Percentiles rank a stretch among this genome's conserved stretches.
These are phyloP conservation scores for Cossypha heuglini DNA, from an alignment of 2,797 vertebrate species.

Conservation along the genomic window DNA sequence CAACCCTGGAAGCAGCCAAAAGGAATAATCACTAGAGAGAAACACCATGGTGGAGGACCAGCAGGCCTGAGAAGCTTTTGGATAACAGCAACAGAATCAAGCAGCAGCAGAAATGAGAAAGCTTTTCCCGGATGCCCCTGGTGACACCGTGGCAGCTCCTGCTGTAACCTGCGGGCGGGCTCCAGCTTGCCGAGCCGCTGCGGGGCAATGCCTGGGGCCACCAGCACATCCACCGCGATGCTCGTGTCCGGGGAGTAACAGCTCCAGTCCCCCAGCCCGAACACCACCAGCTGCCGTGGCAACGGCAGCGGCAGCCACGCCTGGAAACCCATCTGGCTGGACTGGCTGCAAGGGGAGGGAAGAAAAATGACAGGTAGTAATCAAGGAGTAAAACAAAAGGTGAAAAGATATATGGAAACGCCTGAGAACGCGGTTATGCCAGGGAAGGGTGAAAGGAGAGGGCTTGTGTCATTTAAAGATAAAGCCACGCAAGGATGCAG, in stretches of 20 bases:
- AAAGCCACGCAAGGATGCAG: accelerated
- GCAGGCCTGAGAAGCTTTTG: background rate
- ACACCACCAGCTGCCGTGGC: slow-evolving; percentile 83
- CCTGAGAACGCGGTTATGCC: background rate
- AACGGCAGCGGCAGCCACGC: slow-evolving; percentile 83
- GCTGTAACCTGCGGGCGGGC: slow-evolving; percentile 66
- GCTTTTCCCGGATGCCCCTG: background rate
- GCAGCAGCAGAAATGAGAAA: background rate
- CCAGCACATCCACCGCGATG: slow-evolving; percentile 77
- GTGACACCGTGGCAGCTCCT: accelerated
- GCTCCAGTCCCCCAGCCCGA: slow-evolving; percentile 85
- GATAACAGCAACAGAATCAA: background rate
- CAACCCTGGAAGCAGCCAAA: background rate
- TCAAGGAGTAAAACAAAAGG: background rate
- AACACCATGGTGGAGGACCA: background rate
- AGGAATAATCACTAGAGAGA: background rate
- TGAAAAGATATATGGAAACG: accelerated
- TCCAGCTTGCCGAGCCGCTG: slow-evolving; percentile 81
- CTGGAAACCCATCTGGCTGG: slow-evolving; percentile 79
- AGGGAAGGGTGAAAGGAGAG: accelerated
- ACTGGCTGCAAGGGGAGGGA: slow-evolving; percentile 68
- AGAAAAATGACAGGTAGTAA: background rate
- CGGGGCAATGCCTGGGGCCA: slow-evolving; percentile 68
- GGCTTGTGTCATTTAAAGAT: background rate
- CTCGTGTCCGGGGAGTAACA: slow-evolving; percentile 61